Percentiles rank a stretch among this genome's conserved stretches.
Conservation (phyloP, 2,113 vertebrate genomes). For the Hemibagrus wyckioides region DNA sequence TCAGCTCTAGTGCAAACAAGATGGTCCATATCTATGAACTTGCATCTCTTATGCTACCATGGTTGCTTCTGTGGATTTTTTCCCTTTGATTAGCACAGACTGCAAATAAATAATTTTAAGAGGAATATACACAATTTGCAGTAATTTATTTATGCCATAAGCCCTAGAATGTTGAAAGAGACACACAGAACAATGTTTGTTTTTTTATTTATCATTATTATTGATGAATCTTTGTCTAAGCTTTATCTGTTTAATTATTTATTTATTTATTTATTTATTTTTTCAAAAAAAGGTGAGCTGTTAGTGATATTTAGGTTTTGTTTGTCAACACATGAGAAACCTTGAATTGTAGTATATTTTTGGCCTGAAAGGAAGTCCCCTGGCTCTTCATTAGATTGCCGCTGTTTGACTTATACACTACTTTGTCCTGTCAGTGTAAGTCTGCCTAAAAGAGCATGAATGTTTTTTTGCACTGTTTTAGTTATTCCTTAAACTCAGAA, state of each 20-base stretch:
- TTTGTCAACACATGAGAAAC: neutral
- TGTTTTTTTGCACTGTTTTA: neutral
- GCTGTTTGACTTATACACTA: constrained; percentile 25
- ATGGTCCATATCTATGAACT: constrained; percentile 49
- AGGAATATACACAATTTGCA: constrained; percentile 5
- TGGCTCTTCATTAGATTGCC: constrained; percentile 32
- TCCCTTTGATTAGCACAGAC: constrained; percentile 34
- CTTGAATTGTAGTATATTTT: constrained; percentile 11
- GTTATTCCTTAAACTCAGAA: neutral
- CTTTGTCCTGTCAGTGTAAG: neutral
- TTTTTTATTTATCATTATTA: constrained; percentile 28
- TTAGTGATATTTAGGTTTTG: constrained; percentile 23
- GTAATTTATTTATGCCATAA: constrained; percentile 12
- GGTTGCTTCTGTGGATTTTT: constrained; percentile 56
- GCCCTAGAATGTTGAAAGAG: constrained; percentile 39
- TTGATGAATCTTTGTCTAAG: too few species aligned
- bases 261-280: neutral
- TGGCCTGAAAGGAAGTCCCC: neutral
- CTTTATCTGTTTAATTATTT: constrained; percentile 26
- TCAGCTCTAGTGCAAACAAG: constrained; percentile 50
- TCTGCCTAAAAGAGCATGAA: constrained; percentile 20
- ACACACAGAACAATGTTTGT: constrained; percentile 61
- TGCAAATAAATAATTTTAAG: neutral
- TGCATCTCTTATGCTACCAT: constrained; percentile 54
- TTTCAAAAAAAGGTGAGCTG: neutral